Conservation (phyloP, 1,140 invertebrate species). For the Radopholus similis region DNA sequence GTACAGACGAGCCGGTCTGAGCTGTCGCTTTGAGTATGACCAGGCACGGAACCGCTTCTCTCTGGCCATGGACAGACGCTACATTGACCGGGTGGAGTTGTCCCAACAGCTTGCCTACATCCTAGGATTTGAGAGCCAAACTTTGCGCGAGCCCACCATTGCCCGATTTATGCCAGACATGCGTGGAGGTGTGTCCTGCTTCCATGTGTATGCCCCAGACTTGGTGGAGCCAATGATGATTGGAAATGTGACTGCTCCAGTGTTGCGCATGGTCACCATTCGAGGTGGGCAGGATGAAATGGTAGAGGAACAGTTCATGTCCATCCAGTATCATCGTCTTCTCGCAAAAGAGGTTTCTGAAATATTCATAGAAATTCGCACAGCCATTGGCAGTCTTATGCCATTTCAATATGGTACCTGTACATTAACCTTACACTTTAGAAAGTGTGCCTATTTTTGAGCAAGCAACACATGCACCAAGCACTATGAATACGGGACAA, state of each 20-base stretch:
- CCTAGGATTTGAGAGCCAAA: neutral
- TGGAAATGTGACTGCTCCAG: slow-evolving; percentile 9
- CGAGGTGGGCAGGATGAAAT: neutral
- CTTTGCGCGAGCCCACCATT: neutral
- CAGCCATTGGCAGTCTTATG: neutral
- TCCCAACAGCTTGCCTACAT: slow-evolving; percentile 2
- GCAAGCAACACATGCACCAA: neutral
- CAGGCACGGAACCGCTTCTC: neutral
- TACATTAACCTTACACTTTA: neutral
- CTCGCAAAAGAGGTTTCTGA: slow-evolving; percentile 12
- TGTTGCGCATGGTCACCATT: slow-evolving; percentile 21
- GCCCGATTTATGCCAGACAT: neutral
- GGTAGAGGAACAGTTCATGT: slow-evolving; percentile 3
- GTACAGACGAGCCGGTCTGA: neutral
- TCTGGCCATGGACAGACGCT: neutral
- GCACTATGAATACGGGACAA: neutral
- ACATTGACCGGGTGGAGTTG: neutral
- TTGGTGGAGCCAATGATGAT: slow-evolving; percentile 18
- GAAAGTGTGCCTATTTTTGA: too few species aligned
- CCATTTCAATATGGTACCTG: slow-evolving; percentile 10
- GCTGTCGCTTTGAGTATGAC: neutral
- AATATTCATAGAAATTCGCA: slow-evolving; percentile 16
- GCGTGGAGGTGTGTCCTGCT: neutral
- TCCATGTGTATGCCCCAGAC: slow-evolving; percentile 26
- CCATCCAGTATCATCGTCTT: slow-evolving; percentile 18